These are phyloP conservation scores for Chromobotia macracanthus DNA, from an alignment of 2,797 vertebrate species.

Conservation along the genomic window DNA sequence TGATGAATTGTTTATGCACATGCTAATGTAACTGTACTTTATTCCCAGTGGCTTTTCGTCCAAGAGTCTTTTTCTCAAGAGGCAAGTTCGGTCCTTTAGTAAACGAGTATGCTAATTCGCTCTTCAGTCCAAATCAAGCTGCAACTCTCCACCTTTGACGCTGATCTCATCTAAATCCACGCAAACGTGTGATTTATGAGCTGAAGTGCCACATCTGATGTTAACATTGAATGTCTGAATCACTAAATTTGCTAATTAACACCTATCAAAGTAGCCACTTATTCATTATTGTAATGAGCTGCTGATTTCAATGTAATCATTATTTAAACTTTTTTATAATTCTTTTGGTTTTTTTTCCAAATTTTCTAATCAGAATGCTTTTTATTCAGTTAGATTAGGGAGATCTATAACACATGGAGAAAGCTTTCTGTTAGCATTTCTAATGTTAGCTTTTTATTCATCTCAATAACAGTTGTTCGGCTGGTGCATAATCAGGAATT, in stretches of 20 bases:
- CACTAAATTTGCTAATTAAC: slow-evolving; percentile 51
- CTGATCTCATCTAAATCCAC: slow-evolving; percentile 22
- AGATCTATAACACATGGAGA: background rate
- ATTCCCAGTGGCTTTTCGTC: slow-evolving; percentile 86
- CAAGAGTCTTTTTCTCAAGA: slow-evolving; percentile 90
- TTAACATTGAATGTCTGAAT: slow-evolving; percentile 39
- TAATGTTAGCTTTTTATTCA: background rate
- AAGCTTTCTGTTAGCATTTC: background rate
- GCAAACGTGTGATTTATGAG: slow-evolving; percentile 34
- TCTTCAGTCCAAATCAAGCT: slow-evolving; percentile 25
- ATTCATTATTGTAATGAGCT: slow-evolving; percentile 31
- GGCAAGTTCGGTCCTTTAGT: slow-evolving; percentile 82
- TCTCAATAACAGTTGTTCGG: background rate
- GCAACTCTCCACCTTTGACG: no score
- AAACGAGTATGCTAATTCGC: slow-evolving; percentile 25
- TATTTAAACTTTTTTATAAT: slow-evolving; percentile 13
- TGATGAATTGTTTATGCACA: slow-evolving; percentile 51
- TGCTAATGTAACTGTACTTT: slow-evolving; percentile 61
- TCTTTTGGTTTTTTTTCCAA: no score
- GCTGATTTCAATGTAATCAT: slow-evolving; percentile 31
- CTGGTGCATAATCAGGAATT: background rate
- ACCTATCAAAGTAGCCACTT: slow-evolving; percentile 30
- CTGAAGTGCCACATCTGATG: slow-evolving; percentile 33
- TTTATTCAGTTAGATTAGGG: background rate
- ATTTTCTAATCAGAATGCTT: background rate